A percentile compares a stretch with the other conserved stretches of the same genome.
Evolutionary conservation across 2,888 invertebrate species (phyloP).

Genomic region (Melanargia galathea): DNA sequence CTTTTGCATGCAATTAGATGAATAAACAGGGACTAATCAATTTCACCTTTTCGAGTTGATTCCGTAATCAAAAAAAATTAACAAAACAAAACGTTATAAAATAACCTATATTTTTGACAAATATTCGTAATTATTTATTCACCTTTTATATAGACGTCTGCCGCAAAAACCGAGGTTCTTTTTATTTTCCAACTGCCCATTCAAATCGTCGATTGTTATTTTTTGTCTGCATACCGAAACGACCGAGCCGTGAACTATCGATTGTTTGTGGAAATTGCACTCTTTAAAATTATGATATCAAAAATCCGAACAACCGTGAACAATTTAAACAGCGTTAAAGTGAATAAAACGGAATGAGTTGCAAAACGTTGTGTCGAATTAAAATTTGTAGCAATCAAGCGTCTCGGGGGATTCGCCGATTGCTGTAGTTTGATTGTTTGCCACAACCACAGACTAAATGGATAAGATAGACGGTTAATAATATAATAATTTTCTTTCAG

Average conservation of each 20-base stretch:
- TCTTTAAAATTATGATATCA: constrained; percentile 34
- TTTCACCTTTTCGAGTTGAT: too few species aligned
- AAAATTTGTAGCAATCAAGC: constrained; percentile 48
- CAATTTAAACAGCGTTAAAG: constrained; percentile 37
- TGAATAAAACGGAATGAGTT: constrained; percentile 45
- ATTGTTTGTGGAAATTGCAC: constrained; percentile 33
- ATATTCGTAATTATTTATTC: too few species aligned
- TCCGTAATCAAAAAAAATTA: too few species aligned
- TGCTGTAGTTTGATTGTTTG: constrained; percentile 54
- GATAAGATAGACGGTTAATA: neutral
- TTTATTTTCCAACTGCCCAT: constrained; percentile 15
- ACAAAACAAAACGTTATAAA: too few species aligned
- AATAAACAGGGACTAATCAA: too few species aligned
- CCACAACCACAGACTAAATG: constrained; percentile 22
- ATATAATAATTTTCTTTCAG: neutral
- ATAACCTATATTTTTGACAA: too few species aligned
- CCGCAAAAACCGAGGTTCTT: neutral
- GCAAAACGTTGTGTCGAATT: constrained; percentile 47
- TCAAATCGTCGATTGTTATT: constrained; percentile 17
- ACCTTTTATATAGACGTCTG: constrained; percentile 1
- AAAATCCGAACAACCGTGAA: constrained; percentile 25
- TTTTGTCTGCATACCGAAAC: constrained; percentile 17
- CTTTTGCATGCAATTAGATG: too few species aligned
- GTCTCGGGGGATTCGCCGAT: constrained; percentile 47
- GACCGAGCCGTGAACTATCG: constrained; percentile 24